Base-by-base conservation (phyloP, 2,797 vertebrate genomes). In the Sebastes alutus region DNA sequence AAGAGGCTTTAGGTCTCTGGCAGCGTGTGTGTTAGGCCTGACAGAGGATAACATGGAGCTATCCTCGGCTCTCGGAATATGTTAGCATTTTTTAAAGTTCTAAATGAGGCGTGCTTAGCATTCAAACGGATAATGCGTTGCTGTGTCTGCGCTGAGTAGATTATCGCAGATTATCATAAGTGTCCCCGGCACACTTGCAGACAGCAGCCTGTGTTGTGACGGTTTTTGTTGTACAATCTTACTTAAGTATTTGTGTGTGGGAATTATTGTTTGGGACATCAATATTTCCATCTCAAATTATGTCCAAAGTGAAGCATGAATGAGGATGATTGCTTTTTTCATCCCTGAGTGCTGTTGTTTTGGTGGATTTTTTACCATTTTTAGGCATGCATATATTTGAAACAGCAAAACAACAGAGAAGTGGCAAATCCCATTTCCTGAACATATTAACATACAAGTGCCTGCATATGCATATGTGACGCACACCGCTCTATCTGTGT, bases 81-180 rank as follows among this genome's bases (percentile, higher is more conserved):
- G 87, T 89, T 91, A 80, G 88, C 87, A 88, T 89, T 88, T 91
- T 91, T 91, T 87, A 84, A 83, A 89, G 82, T 90, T 88, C 30
- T 80, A 77, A 84, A 90, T 89, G 88, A 89, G 85, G 46, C 81
- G 77, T 80, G 80, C 84, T 91, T 85, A 88, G 86, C 85, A 88
- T 93, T 88, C 85, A 86, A 84, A 92, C 67, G 70, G 84, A 88
- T 91, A 82, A 91, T 82, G 84, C 82, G 80, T 64, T 69, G 77
- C 78, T 82, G 71, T 78, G 83, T 87, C 88, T 92, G 84, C 54
- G 81, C 72, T 52, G 87, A 90, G 86, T 90, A 92, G 86, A 93
- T 94, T 92, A 92, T 84, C 23, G 60, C 38, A 91, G 90, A 94
- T 92, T 89, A 92, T 88, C 85, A 79, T 86, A 85, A 87, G 55